Evolutionary conservation across 2,888 invertebrate genomes (phyloP).

Genomic region (Oligia latruncula): DNA sequence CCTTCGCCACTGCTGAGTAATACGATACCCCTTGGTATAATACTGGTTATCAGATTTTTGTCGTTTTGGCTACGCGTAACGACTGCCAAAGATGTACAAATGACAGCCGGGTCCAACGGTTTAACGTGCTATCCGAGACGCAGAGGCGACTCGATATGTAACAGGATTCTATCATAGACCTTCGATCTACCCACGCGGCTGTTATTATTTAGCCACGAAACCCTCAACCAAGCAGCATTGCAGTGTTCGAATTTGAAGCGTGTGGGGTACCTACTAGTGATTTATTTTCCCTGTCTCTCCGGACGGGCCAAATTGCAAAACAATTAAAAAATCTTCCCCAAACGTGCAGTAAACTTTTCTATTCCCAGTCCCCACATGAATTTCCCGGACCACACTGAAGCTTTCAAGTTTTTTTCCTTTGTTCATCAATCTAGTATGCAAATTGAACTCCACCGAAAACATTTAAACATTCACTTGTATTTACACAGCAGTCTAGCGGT

Average conservation of each 20-base stretch:
- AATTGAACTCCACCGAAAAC: constrained; percentile 1
- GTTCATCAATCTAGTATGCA: constrained; percentile 22
- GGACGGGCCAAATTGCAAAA: neutral
- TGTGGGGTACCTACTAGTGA: neutral
- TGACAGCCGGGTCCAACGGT: neutral
- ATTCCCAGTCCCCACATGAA: neutral
- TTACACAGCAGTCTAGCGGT: neutral
- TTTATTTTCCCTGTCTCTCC: neutral
- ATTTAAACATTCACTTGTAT: constrained; percentile 3
- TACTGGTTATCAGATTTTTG: neutral
- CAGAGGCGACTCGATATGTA: neutral
- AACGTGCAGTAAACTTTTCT: neutral
- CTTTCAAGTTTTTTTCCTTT: neutral
- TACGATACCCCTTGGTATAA: neutral
- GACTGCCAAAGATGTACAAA: neutral
- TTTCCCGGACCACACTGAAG: neutral
- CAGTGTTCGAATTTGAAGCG: neutral
- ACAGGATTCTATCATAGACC: neutral
- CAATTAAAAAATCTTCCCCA: neutral
- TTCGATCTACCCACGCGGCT: neutral
- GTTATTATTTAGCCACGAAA: neutral
- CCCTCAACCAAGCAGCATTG: neutral
- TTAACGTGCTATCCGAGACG: neutral
- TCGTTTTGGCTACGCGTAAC: neutral
- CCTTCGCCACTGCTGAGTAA: too few relatives aligned